Evolutionary conservation across 2,113 vertebrate species (phyloP).

Genomic region (Sinocyclocheilus anshuiensis): DNA sequence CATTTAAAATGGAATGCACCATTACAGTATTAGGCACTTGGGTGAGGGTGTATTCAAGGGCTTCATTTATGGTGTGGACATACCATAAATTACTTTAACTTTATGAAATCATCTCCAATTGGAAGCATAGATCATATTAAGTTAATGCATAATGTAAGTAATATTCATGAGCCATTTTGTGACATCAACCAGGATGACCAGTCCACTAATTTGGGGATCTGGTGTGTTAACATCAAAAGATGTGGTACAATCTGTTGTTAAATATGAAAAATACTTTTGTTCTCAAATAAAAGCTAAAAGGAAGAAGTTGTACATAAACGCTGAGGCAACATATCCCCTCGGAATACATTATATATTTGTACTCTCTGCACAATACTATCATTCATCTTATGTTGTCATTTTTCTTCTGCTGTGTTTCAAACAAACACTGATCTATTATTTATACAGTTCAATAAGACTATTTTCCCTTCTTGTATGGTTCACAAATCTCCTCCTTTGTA

Average conservation of each 20-base stretch:
- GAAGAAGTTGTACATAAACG: not conserved
- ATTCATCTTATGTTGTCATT: constrained; percentile 43
- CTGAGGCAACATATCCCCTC: not conserved
- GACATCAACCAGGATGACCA: not conserved
- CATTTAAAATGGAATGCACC: constrained; percentile 28
- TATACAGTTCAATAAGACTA: constrained; percentile 50
- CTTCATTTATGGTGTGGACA: not conserved
- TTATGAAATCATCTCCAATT: not conserved
- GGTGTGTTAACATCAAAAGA: not conserved
- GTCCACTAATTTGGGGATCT: not conserved
- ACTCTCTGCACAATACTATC: constrained; percentile 21
- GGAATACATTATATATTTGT: constrained; percentile 38
- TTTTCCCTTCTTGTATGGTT: constrained; percentile 17
- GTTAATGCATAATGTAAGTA: not conserved
- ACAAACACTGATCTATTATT: constrained; percentile 63
- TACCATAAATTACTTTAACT: not conserved
- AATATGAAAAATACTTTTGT: not conserved
- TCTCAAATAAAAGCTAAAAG: not conserved
- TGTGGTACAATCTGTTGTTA: not conserved
- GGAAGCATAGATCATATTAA: not conserved
- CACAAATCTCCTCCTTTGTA: constrained; percentile 47
- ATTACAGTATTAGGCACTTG: not conserved
- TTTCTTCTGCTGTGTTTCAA: constrained; percentile 58
- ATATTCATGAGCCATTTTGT: not conserved
- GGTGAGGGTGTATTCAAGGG: not conserved